Evolutionary conservation across 2,797 vertebrate species (phyloP).

Genomic region (Notolabrus celidotus): DNA sequence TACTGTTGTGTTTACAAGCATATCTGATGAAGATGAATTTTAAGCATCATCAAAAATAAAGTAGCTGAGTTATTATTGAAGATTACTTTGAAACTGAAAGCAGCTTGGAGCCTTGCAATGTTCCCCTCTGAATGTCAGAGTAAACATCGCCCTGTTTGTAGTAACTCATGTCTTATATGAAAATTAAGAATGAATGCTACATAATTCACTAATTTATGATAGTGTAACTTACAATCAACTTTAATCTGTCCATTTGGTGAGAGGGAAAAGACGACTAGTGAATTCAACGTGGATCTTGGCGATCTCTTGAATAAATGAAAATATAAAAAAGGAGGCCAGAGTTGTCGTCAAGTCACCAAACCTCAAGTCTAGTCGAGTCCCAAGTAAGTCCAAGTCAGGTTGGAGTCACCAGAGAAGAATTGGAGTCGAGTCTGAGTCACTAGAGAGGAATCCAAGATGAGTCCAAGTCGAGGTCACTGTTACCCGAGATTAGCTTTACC

Average conservation of each 20-base stretch:
- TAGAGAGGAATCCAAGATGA: too few species aligned
- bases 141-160: background rate
- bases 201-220: background rate
- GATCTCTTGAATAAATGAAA: background rate
- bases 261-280: background rate
- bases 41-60: background rate
- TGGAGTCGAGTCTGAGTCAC: too few species aligned
- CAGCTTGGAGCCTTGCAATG: background rate
- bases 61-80: background rate
- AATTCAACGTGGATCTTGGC: background rate
- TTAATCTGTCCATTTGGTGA: background rate
- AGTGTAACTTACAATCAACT: background rate
- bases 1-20: background rate
- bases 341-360: too few species aligned
- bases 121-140: background rate
- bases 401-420: too few species aligned
- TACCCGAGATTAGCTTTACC: too few species aligned
- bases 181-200: background rate
- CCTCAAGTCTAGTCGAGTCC: too few species aligned
- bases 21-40: background rate
- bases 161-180: background rate
- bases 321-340: fast-evolving
- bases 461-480: too few species aligned
- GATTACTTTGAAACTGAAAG: background rate
- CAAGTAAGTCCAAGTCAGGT: too few species aligned